Evolutionary conservation across 92 coral and sea anemone genomes (phyloP), one percentile per base, ranked within the genome.

Genomic region (Montipora capitata): DNA sequence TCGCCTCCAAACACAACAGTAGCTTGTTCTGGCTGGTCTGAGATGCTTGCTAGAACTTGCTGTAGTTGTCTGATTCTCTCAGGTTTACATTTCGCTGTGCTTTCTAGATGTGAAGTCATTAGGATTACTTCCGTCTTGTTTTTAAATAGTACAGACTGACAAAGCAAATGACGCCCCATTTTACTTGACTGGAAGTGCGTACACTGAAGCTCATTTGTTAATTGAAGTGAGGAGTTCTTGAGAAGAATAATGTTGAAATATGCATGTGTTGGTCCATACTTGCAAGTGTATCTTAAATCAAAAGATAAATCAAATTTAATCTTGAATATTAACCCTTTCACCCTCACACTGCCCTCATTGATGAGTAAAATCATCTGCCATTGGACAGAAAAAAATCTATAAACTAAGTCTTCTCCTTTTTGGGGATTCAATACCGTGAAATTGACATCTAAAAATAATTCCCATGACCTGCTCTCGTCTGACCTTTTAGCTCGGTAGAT

Each of bases 91-190:
- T 83, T 14, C 1, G 1, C 74, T 17, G 94, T 93, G 80, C 99
- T 97, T 49, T 97, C 99, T n/a, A 97, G 92, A 77, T 97, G 99
- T 57, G 99, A 94, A 10, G 99, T 95, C 98, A 97, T 91, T 18
- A 97, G 75, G 39, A 94, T 65, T 48, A 97, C 68, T 81, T 83
- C 82, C 2, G 91, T 79, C 18, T 80, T 75, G 39, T 86, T 87
- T 8, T 70, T 74, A 78, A 90, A 92, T 40, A 71, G 42, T 67
- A 88, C 95, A 49, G 98, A 95, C 63, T 94, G 99, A 69, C 90
- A 91, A 65, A 97, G 92, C 27, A 89, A 35, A 80, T 97, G 96
- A 2, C 99, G 98, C 4, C 96, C 99, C 99, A 97, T 97, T 13
- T 14, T 40, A 84, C 94, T 92, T 48, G 84, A 56, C 7, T 71